Conservation (phyloP, 1,140 invertebrate species). For the Plodia interpunctella region DNA sequence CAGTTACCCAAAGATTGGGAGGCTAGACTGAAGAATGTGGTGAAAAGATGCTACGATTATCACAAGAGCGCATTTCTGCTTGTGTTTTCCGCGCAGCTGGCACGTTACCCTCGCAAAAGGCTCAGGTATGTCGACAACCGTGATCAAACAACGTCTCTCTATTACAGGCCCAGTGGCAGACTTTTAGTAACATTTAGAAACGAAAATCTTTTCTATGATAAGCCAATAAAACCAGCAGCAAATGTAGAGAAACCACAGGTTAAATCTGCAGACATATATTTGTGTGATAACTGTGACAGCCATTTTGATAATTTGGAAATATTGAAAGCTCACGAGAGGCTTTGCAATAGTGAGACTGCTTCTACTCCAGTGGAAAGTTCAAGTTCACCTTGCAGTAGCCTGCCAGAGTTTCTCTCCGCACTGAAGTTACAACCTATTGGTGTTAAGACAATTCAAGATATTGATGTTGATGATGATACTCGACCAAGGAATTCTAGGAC, state of each 20-base stretch:
- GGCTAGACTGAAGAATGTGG: slow-evolving; percentile 80
- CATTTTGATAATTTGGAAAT: slow-evolving; percentile 67
- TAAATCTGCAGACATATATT: slow-evolving; percentile 80
- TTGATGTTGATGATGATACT: slow-evolving; percentile 29
- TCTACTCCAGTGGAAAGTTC: slow-evolving; percentile 2
- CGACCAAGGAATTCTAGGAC: slow-evolving; percentile 45
- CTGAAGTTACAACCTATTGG: slow-evolving; percentile 45
- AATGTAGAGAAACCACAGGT: slow-evolving; percentile 31
- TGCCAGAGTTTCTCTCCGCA: slow-evolving; percentile 58
- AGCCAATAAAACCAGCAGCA: slow-evolving; percentile 64
- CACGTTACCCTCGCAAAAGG: slow-evolving; percentile 80
- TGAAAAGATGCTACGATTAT: slow-evolving; percentile 83
- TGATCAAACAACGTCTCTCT: slow-evolving; percentile 85
- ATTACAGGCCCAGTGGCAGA: slow-evolving; percentile 80
- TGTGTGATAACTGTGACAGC: slow-evolving; percentile 85
- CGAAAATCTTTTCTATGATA: slow-evolving; percentile 81
- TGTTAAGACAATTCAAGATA: slow-evolving; percentile 21
- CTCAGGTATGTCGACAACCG: slow-evolving; percentile 84
- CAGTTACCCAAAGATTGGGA: slow-evolving; percentile 78
- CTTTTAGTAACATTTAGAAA: slow-evolving; percentile 85
- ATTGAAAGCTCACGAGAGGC: slow-evolving; percentile 63
- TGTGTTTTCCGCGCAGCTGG: slow-evolving; percentile 83
- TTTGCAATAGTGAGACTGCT: slow-evolving; percentile 57
- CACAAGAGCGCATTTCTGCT: slow-evolving; percentile 84
- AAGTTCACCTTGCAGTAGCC: slow-evolving; percentile 38